Evolutionary conservation across 2,888 invertebrate genomes (phyloP), one percentile per base, ranked within the genome.

Genomic region (Ophion ventricosus): DNA sequence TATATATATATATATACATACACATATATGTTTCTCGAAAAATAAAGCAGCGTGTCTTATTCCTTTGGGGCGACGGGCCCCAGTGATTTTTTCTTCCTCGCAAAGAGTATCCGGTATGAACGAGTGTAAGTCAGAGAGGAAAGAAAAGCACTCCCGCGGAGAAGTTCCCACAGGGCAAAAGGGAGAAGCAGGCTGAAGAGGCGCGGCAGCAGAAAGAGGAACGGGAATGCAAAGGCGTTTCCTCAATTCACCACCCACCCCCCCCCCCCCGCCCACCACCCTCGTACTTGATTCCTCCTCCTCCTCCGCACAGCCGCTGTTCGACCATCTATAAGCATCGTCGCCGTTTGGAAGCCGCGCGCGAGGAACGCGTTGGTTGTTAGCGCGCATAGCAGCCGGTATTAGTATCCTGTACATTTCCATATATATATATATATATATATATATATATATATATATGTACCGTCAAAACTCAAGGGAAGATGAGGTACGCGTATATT

Each of bases 331-430:
- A 49, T 49, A 49, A 49, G 49, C 49, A 4, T 49, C 49, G 49
- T 49, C 49, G 49, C 49, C 49, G 49, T 49, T 49, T 49, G 49
- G 49, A 14, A 49, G 49, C 17, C 49, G 49, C 49, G 49, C 17
- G 17, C 11, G 49, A 49, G 49, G 49, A 49, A n/a, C n/a, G 17
- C 49, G 49, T 49, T 17, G 49, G 49, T 49, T 17, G 17, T 49
- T 49, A 49, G 17, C 17, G 49, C 49, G 49, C 49, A 49, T 49
- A 49, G 17, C 14, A 17, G 49, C 49, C 49, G 14, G 17, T 49
- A 49, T 49, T 49, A 49, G 49, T 49, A 49, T 77, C 59, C 59
- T n/a, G 56, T 29, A 29, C 59, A 35, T 23, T 20, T 54, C 29
- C 35, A 35, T 35, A 35, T 8, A 35, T 35, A 35, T 7, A 35